Percentiles rank a stretch among this genome's conserved stretches.
phyloP scores from a whole-genome alignment of 2,888 invertebrate species.

The Ischnus inquisitorius region DNA sequence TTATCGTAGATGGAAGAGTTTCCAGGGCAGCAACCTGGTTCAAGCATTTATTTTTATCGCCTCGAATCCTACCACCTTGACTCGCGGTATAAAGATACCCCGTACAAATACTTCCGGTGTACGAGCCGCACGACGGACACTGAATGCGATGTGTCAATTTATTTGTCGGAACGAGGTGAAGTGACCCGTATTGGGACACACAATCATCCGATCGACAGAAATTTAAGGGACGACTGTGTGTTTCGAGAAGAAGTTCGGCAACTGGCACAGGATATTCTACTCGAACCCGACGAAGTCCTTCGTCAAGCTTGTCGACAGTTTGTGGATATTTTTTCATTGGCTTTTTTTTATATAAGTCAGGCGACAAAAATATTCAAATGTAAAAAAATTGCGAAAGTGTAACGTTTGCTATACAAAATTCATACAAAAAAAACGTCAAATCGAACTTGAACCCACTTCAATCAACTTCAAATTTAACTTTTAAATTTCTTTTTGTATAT shows the following conservation, averaged over 20 bases:
- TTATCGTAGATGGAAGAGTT: neutral
- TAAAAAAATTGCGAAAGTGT: no score
- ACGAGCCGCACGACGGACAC: neutral
- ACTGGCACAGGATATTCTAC: neutral
- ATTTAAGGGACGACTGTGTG: neutral
- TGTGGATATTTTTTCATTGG: neutral
- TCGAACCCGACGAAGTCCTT: constrained; percentile 2
- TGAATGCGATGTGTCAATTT: neutral
- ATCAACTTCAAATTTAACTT: no score
- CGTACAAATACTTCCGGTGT: neutral
- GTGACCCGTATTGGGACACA: neutral
- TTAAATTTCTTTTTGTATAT: no score
- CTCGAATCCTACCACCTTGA: constrained; percentile 1
- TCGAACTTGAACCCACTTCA: no score
- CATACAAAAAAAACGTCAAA: no score
- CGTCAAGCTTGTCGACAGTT: neutral
- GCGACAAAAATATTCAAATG: no score
- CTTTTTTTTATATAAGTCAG: no score
- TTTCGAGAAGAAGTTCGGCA: neutral
- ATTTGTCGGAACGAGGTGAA: neutral
- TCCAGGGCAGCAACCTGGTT: neutral
- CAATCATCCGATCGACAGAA: neutral
- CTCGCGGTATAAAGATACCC: neutral
- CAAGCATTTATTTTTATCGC: neutral
- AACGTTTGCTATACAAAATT: no score